Conservation (phyloP, 2,888 invertebrate species). For the Brenthis daphne region DNA sequence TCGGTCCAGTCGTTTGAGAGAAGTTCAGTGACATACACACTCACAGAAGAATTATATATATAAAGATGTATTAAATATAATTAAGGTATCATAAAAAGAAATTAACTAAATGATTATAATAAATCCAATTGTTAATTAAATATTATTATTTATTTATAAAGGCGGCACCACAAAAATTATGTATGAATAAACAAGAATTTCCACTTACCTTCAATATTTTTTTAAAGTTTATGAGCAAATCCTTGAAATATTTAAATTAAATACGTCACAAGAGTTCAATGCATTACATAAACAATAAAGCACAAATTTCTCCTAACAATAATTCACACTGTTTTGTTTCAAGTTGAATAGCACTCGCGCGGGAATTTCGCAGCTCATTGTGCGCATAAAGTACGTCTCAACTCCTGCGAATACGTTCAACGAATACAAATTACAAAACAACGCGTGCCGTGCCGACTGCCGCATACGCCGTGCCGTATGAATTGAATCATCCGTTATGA, state of each 20-base stretch:
- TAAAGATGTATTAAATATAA: no score
- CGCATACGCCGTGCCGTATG: conserved; percentile 7
- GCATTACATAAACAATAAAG: conserved; percentile 58
- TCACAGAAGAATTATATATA: no score
- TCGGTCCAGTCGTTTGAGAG: no score
- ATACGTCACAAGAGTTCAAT: conserved; percentile 56
- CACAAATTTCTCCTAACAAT: conserved; percentile 59
- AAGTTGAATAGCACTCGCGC: conserved; percentile 62
- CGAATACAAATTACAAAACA: conserved; percentile 79
- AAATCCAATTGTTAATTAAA: no score
- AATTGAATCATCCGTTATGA: conserved; percentile 33
- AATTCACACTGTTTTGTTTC: conserved; percentile 69
- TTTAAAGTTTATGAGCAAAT: conserved; percentile 46
- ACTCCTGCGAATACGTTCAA: conserved; percentile 62
- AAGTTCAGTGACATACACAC: no score
- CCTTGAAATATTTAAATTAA: conserved; percentile 48
- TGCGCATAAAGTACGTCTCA: conserved; percentile 61
- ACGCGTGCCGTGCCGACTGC: conserved; percentile 23
- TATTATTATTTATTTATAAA: no score
- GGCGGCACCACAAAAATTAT: neutral
- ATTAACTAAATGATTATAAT: no score
- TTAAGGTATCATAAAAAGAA: no score
- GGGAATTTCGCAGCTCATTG: conserved; percentile 70
- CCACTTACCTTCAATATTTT: conserved; percentile 58
- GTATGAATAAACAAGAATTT: neutral